Evolutionary conservation across 2,113 vertebrate species (phyloP), one percentile per base, ranked within the genome.

Genomic region (Brienomyrus brachyistius): DNA sequence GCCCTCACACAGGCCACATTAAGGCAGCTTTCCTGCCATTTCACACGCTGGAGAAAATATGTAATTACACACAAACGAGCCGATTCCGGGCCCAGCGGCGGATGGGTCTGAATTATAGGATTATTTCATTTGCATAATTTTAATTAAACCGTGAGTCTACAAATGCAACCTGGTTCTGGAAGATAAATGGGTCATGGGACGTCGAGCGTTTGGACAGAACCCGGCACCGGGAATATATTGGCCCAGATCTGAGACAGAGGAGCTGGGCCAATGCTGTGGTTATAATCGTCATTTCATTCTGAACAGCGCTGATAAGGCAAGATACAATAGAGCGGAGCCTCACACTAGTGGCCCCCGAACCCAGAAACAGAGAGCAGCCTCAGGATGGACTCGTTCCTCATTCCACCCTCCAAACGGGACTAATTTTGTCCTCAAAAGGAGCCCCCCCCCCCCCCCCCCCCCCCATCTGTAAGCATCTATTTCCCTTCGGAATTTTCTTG

Each of bases 41-140:
- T 45, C n/a, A 74, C 92, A 92, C 82, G 90, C 91, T 92, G 87
- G 82, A 59, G 86, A 80, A 94, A 92, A 92, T 90, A 90, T 91
- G 91, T 92, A 74, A 92, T 93, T 92, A 92, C 89, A 91, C 88
- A 54, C 91, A 54, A 92, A 91, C 89, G 11, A 56, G 88, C 74
- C 80, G 89, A 89, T 91, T 93, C 90, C 90, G 88, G 91, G 90
- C 91, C 93, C 94, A 94, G 91, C 90, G 88, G 89, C 9, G 88
- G 77, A 86, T 91, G 88, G 93, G 91, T 92, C 94, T 94, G 87
- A 92, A 90, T 93, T 91, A 93, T 88, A 91, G 91, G 93, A 93
- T 94, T 94, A 94, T 45, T 31, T 31, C 11, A 95, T 95, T 96
- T 94, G 94, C 95, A 95, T 95, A 93, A 92, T 95, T 94, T 92